A percentile compares a stretch with the other conserved stretches of the same genome.
phyloP scores from a whole-genome alignment of 1,140 invertebrate genomes.

The Brachionus rubens region DNA sequence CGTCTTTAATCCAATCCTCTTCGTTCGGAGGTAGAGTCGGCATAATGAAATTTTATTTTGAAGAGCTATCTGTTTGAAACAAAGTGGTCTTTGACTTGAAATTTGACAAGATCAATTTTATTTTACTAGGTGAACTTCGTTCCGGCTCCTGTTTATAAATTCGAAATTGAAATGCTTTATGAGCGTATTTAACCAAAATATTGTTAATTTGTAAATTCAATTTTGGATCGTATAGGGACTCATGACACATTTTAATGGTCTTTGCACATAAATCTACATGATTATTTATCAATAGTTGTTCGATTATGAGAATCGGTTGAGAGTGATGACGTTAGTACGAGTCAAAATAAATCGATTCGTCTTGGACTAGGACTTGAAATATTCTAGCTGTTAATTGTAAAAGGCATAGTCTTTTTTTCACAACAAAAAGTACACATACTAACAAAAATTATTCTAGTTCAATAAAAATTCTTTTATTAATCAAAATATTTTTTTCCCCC shows the following conservation, averaged over 20 bases:
- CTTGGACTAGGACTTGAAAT: slow-evolving; percentile 32
- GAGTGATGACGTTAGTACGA: slow-evolving; percentile 54
- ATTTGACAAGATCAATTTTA: not conserved
- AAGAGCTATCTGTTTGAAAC: slow-evolving; percentile 24
- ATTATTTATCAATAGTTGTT: slow-evolving; percentile 60
- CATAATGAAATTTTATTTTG: slow-evolving; percentile 55
- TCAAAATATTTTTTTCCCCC: too few species aligned
- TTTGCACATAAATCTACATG: slow-evolving; percentile 50
- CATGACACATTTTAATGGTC: slow-evolving; percentile 31
- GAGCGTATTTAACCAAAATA: slow-evolving; percentile 54
- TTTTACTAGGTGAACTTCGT: slow-evolving; percentile 12
- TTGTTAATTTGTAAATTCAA: slow-evolving; percentile 53
- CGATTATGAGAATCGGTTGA: slow-evolving; percentile 55
- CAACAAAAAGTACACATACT: too few species aligned
- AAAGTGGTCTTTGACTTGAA: not conserved
- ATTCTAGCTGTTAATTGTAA: slow-evolving; percentile 32
- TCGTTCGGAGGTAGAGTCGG: slow-evolving; percentile 58
- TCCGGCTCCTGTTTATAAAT: slow-evolving; percentile 42
- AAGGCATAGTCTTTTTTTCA: too few species aligned
- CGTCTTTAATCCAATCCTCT: slow-evolving; percentile 62
- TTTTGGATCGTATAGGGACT: slow-evolving; percentile 44
- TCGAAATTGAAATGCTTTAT: slow-evolving; percentile 54
- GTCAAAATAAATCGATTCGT: slow-evolving; percentile 14
- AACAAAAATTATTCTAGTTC: too few species aligned
- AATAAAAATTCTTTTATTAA: too few species aligned